Percentiles rank a stretch among this genome's conserved stretches.
Evolutionary conservation across 1,140 invertebrate genomes (phyloP).

Genomic region (Solen grandis): DNA sequence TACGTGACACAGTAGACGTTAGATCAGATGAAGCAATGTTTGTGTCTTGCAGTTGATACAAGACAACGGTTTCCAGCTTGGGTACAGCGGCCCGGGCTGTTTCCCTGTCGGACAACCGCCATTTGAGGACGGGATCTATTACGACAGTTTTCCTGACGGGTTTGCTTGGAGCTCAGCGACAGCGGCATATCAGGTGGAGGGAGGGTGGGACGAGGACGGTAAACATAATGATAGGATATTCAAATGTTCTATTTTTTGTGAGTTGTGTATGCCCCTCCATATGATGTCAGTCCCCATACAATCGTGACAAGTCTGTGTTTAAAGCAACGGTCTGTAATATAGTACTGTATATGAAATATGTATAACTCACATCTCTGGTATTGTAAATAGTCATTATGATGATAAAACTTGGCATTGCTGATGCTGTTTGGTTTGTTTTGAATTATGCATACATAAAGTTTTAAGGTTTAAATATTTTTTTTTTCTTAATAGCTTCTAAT

Average conservation of each 20-base stretch:
- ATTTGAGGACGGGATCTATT: constrained; percentile 54
- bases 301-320: not conserved
- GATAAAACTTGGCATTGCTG: too few species aligned
- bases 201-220: constrained; percentile 80
- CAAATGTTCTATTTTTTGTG: not conserved
- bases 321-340: not conserved
- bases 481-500: too few species aligned
- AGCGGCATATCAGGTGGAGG: constrained; percentile 81
- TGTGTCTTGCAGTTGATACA: constrained; percentile 49
- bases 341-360: too few species aligned
- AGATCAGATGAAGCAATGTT: too few species aligned
- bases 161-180: constrained; percentile 81
- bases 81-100: constrained; percentile 46
- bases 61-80: constrained; percentile 52
- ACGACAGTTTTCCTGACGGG: constrained; percentile 74
- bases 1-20: too few species aligned
- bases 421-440: too few species aligned
- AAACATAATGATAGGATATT: constrained; percentile 3
- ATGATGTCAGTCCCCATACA: not conserved
- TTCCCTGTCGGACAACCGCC: constrained; percentile 18
- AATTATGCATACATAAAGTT: too few species aligned
- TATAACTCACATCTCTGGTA: too few species aligned
- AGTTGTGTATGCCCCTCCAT: not conserved
- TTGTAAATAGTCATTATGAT: too few species aligned
- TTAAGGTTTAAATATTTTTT: too few species aligned